Evolutionary conservation across 2,113 vertebrate species (phyloP).

Genomic region (Arvicanthis niloticus): DNA sequence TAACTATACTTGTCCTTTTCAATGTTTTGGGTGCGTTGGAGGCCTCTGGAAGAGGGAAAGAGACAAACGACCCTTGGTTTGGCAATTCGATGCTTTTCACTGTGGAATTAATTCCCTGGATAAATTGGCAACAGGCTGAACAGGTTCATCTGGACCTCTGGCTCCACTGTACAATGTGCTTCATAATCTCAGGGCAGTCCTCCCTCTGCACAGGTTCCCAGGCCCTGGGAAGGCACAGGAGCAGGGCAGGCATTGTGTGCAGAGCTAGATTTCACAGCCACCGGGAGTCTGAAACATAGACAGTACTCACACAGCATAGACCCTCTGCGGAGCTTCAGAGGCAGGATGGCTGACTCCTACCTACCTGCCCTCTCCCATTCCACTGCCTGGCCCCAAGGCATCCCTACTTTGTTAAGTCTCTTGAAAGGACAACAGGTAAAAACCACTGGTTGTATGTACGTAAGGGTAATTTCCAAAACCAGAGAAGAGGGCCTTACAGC

Average conservation of each 20-base stretch:
- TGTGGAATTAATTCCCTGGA: slow-evolving; percentile 70
- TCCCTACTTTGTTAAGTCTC: background rate
- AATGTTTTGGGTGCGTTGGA: background rate
- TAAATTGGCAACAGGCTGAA: slow-evolving; percentile 75
- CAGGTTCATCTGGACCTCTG: slow-evolving; percentile 74
- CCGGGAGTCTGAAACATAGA: slow-evolving; percentile 28
- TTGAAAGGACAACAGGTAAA: background rate
- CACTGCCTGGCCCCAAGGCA: background rate
- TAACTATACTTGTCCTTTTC: slow-evolving; percentile 28
- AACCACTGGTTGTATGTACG: background rate
- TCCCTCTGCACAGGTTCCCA: slow-evolving; percentile 23
- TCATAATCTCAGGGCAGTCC: background rate
- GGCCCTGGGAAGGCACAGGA: slow-evolving; percentile 12
- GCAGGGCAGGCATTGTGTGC: slow-evolving; percentile 51
- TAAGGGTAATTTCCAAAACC: background rate
- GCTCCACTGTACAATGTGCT: slow-evolving; percentile 34
- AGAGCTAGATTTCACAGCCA: slow-evolving; percentile 9
- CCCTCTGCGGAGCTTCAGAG: background rate
- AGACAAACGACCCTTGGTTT: background rate
- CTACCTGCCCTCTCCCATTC: background rate
- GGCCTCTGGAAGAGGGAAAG: slow-evolving; percentile 28
- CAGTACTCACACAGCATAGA: background rate
- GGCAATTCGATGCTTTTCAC: slow-evolving; percentile 16
- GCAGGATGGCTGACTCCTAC: background rate
- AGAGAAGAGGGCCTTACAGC: background rate